Percentiles rank a stretch among this genome's conserved stretches.
These are phyloP conservation scores for Anniella stebbinsi DNA, from an alignment of 2,797 vertebrate species.

Conservation along the genomic window DNA sequence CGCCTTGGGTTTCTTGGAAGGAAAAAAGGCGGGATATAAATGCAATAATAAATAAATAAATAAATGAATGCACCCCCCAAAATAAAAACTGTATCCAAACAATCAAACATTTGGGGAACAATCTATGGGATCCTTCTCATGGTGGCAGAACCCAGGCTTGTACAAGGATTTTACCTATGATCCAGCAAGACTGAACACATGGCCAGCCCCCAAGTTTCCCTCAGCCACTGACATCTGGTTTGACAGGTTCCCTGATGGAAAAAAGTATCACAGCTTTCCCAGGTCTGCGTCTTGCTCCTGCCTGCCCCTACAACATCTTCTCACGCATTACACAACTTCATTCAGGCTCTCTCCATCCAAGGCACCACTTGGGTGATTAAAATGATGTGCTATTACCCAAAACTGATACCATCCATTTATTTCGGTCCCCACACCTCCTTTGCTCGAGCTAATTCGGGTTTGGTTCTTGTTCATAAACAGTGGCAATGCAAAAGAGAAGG, in stretches of 20 bases:
- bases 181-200: background rate
- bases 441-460: constrained; percentile 70
- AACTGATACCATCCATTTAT: constrained; percentile 22
- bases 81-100: too few species aligned
- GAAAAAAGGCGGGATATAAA: too few species aligned
- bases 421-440: constrained; percentile 21
- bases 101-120: too few species aligned
- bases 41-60: too few species aligned
- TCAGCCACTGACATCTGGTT: background rate
- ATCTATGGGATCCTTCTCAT: too few species aligned
- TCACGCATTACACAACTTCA: background rate
- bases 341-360: background rate
- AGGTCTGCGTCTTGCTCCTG: background rate
- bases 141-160: too few species aligned
- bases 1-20: too few species aligned
- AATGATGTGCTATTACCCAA: constrained; percentile 44
- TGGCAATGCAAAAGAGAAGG: constrained; percentile 72
- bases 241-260: background rate
- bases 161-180: background rate
- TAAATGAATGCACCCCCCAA: too few species aligned
- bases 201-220: background rate
- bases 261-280: background rate
- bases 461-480: constrained; percentile 72
- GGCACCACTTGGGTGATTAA: background rate
- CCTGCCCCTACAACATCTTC: constrained; percentile 6